Evolutionary conservation across 1,140 invertebrate genomes (phyloP).

Genomic region (Drosophila pandora): DNA sequence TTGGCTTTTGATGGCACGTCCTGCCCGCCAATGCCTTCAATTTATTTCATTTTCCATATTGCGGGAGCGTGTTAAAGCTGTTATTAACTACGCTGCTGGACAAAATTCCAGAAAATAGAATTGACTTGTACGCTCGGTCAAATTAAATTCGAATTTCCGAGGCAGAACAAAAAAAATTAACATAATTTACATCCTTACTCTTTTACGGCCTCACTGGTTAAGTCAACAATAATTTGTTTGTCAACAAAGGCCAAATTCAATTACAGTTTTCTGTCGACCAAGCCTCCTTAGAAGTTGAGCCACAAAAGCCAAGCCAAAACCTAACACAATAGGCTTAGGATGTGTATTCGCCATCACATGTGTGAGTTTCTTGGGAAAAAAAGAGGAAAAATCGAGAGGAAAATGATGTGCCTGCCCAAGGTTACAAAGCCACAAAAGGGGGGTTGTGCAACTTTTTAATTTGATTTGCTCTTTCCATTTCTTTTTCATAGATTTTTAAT

Average conservation of each 20-base stretch:
- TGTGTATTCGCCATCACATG: conserved; percentile 18
- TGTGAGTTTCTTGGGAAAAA: conserved; percentile 6
- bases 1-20: conserved; percentile 27
- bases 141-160: conserved; percentile 40
- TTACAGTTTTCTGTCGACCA: conserved; percentile 51
- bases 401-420: conserved; percentile 15
- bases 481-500: conserved; percentile 40
- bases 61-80: background rate
- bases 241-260: conserved; percentile 76
- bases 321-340: conserved; percentile 57
- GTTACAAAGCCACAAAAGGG: conserved; percentile 14
- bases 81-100: conserved; percentile 23
- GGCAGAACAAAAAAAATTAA: conserved; percentile 45
- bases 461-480: conserved; percentile 38
- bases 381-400: conserved; percentile 8
- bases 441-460: conserved; percentile 50
- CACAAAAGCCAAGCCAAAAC: conserved; percentile 59
- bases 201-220: conserved; percentile 42
- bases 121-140: conserved; percentile 26
- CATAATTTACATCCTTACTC: conserved; percentile 47
- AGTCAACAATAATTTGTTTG: conserved; percentile 75
- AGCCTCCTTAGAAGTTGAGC: conserved; percentile 37
- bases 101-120: too few relatives aligned
- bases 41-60: conserved; percentile 47
- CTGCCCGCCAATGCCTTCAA: conserved; percentile 31